Base-by-base conservation (phyloP, 2,113 vertebrate genomes). In the Pyxicephalus adspersus region DNA sequence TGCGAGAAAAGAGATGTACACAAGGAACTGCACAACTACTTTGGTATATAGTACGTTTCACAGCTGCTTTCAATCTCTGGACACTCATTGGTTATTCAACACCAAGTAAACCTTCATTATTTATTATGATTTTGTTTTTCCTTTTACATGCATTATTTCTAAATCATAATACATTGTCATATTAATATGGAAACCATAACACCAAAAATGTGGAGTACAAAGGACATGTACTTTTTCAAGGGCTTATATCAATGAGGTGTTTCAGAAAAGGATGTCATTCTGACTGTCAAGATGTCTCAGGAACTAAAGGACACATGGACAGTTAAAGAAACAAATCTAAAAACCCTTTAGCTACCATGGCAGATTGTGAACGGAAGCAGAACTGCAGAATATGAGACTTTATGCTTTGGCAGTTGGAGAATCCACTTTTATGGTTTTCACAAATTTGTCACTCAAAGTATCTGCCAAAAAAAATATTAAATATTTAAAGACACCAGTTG, bases 181-280 rank as follows among this genome's bases (percentile, higher is more conserved):
- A 23, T 20, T 28, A 20, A 11, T 34, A 34, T 6, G 31, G 3
- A 23, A 31, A n/a, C 22, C 19, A 29, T 66, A 28, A 3, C 45
- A 55, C 64, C 26, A 38, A 67, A 25, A 23, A 58, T 26, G 23
- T 70, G 67, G 38, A 72, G 73, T 54, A 60, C 55, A 63, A 75
- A 58, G 23, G 2, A 51, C 26, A 31, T 6, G n/a, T 51, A 26
- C 11, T 52, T 64, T 65, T 29, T 52, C 29, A 81, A 82, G 80
- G 80, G 80, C 80, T 81, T 64, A 54, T 65, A 54, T 13, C 22
- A 22, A 26, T 57, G 26, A 18, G 20, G 9, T 34, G 22, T 22
- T 2, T 58, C 15, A 34, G 52, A 57, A 73, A 20, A 22, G 34
- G 29, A 74, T 73, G 70, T 28, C 29, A 74, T 11, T 55, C 29